Conservation (phyloP, 2,113 vertebrate species). For the Mus musculus region DNA sequence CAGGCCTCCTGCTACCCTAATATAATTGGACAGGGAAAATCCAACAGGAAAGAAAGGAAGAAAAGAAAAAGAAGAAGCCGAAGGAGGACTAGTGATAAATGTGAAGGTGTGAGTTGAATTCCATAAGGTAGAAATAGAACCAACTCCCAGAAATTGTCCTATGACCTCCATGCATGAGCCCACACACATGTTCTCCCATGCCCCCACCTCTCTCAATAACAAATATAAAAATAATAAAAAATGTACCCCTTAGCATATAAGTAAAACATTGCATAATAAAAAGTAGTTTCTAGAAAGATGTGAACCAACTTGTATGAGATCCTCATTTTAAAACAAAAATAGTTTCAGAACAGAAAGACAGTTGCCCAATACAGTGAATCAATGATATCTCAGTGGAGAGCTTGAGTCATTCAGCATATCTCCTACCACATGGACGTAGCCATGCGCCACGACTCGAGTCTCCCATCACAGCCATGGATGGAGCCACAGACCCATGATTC, state of each 20-base stretch:
- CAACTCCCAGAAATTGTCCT: too few relatives aligned
- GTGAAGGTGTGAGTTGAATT: too few relatives aligned
- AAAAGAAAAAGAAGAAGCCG: neutral
- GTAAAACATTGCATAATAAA: neutral
- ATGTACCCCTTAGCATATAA: neutral
- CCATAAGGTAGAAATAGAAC: neutral
- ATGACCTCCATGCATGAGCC: neutral
- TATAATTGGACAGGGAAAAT: too few relatives aligned
- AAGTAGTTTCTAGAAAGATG: slow-evolving; percentile 52
- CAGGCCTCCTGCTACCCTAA: too few relatives aligned
- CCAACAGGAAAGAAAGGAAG: neutral
- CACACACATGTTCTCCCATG: neutral
- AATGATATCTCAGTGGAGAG: neutral
- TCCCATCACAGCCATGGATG: neutral
- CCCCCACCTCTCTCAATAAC: too few relatives aligned
- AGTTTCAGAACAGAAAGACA: neutral
- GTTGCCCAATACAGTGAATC: slow-evolving; percentile 41
- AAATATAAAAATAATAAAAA: neutral
- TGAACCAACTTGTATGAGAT: neutral
- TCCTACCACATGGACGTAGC: neutral
- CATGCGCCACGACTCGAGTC: neutral
- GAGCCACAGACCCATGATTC: neutral
- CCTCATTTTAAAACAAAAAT: slow-evolving; percentile 29
- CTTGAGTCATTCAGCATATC: neutral
- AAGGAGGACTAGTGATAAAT: neutral